phyloP scores from a whole-genome alignment of 2,113 vertebrate species.

The Boulengeromyrus knoepffleri region DNA sequence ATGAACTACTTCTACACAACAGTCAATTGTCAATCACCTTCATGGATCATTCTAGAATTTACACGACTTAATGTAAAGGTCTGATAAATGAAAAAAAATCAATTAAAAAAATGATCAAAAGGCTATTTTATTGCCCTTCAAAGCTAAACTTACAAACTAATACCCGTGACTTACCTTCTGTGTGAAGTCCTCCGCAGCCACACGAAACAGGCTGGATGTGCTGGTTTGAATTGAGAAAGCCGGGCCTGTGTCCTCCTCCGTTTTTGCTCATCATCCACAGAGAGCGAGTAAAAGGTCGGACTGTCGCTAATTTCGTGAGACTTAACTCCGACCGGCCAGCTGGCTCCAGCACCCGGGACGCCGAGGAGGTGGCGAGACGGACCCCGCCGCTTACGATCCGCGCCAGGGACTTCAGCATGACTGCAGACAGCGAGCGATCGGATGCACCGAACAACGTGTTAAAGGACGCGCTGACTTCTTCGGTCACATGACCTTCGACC shows the following conservation, averaged over 20 bases:
- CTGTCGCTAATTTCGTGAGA: slow-evolving; percentile 36
- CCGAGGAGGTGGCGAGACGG: slow-evolving; percentile 41
- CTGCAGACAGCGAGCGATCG: not conserved
- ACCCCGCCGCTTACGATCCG: slow-evolving; percentile 51
- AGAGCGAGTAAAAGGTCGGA: slow-evolving; percentile 61
- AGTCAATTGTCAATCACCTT: not conserved
- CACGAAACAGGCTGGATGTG: slow-evolving; percentile 60
- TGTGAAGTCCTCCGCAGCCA: slow-evolving; percentile 78
- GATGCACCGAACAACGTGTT: slow-evolving; percentile 46
- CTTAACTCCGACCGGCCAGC: slow-evolving; percentile 39
- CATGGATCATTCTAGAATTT: not conserved
- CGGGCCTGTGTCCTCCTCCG: slow-evolving; percentile 51
- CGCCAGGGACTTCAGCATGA: slow-evolving; percentile 57
- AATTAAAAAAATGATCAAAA: not conserved
- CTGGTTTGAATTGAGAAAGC: slow-evolving; percentile 50
- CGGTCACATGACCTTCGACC: slow-evolving; percentile 35
- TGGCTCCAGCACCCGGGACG: slow-evolving; percentile 40
- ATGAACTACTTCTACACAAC: not conserved
- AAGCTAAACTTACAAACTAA: not conserved
- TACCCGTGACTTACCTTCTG: slow-evolving; percentile 64
- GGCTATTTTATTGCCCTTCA: not conserved
- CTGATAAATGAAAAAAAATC: not conserved
- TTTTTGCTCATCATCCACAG: slow-evolving; percentile 60
- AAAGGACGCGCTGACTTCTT: slow-evolving; percentile 68
- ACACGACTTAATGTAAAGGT: not conserved